These are phyloP conservation scores for Pandemis cinnamomeana DNA, from an alignment of 2,888 invertebrate genomes.

Conservation along the genomic window DNA sequence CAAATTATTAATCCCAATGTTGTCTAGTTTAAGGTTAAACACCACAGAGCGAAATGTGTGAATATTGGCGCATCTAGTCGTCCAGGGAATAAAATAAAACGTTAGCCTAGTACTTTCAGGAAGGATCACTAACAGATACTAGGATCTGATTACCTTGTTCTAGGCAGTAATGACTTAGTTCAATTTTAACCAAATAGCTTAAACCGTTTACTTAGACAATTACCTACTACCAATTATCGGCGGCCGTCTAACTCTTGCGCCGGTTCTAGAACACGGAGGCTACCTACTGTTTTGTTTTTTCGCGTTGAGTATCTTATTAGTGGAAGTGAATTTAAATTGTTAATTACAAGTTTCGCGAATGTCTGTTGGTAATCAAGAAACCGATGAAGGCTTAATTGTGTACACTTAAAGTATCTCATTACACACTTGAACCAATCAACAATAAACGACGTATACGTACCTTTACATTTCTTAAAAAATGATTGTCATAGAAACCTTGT, in stretches of 20 bases:
- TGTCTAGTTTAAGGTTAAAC: too few relatives aligned
- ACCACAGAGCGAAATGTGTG: too few relatives aligned
- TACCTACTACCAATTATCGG: slow-evolving; percentile 7
- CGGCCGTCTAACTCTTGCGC: slow-evolving; percentile 3
- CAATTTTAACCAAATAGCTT: slow-evolving; percentile 1
- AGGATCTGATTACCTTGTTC: not conserved
- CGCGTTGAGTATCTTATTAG: not conserved
- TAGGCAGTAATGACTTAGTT: not conserved
- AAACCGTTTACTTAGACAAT: slow-evolving; percentile 5
- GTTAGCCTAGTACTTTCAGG: too few relatives aligned
- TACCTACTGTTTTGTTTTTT: not conserved
- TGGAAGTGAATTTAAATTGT: slow-evolving; percentile 1
- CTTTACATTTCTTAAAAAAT: too few relatives aligned
- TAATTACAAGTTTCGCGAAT: not conserved
- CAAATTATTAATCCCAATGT: too few relatives aligned
- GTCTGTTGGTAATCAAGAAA: not conserved
- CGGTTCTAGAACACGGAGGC: slow-evolving; percentile 20
- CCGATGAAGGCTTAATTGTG: not conserved
- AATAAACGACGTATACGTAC: too few relatives aligned
- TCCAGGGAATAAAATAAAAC: too few relatives aligned
- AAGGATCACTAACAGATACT: too few relatives aligned
- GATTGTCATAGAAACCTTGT: too few relatives aligned
- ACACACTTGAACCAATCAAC: too few relatives aligned
- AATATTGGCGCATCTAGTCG: too few relatives aligned
- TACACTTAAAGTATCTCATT: not conserved